A percentile compares a stretch with the other conserved stretches of the same genome.
These are phyloP conservation scores for Podotricha telesiphe DNA, from an alignment of 2,888 invertebrate species.

Conservation along the genomic window DNA sequence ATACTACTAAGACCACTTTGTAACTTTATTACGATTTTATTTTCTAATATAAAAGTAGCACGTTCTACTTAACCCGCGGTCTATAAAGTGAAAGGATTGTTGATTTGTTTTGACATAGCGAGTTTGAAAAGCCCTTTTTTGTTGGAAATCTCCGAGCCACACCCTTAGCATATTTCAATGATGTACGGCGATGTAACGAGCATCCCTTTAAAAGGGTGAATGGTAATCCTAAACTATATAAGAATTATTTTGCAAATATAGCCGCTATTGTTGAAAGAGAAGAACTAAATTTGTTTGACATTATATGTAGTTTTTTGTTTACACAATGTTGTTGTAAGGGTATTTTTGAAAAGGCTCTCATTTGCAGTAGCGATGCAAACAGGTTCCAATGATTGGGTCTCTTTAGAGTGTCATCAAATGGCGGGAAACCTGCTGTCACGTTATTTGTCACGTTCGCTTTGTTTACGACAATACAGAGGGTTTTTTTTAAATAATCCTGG, in stretches of 20 bases:
- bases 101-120: conserved; percentile 51
- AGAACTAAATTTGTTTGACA: conserved; percentile 40
- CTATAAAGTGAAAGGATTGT: conserved; percentile 42
- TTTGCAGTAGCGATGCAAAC: conserved; percentile 48
- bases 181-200: conserved; percentile 58
- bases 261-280: conserved; percentile 30
- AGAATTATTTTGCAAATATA: conserved; percentile 42
- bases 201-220: conserved; percentile 53
- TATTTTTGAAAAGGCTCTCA: conserved; percentile 48
- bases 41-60: conserved; percentile 1
- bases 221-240: conserved; percentile 48
- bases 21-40: not conserved
- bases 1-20: not conserved
- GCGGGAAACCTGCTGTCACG: conserved; percentile 29
- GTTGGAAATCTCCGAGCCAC: conserved; percentile 50
- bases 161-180: conserved; percentile 61
- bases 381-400: conserved; percentile 47
- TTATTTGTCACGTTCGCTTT: conserved; percentile 37
- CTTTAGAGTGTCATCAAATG: conserved; percentile 41
- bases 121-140: conserved; percentile 49
- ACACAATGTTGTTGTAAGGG: conserved; percentile 32
- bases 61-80: conserved; percentile 14
- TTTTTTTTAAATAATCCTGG: no score
- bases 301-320: conserved; percentile 23
- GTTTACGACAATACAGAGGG: not conserved